Percentiles rank a stretch among this genome's conserved stretches.
These are phyloP conservation scores for Irena cyanogastra DNA, from an alignment of 2,113 vertebrate species.

Conservation along the genomic window DNA sequence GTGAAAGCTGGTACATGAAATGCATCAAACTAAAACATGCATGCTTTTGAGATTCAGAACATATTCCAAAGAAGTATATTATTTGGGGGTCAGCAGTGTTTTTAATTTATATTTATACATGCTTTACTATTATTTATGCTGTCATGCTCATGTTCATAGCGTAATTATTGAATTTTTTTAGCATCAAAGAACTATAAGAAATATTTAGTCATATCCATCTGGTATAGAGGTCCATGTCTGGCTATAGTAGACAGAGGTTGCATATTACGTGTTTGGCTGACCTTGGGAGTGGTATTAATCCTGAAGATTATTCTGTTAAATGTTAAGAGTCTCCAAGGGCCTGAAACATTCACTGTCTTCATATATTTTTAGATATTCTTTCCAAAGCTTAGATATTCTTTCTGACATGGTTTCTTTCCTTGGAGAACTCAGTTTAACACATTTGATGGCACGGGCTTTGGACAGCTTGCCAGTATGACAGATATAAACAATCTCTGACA, in stretches of 20 bases:
- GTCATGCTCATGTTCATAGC: background rate
- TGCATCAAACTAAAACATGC: background rate
- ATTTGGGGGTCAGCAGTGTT: background rate
- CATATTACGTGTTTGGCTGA: background rate
- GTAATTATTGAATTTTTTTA: background rate
- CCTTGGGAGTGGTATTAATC: background rate
- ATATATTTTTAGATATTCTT: background rate
- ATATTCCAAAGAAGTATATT: background rate
- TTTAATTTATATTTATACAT: background rate
- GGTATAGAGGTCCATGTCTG: background rate
- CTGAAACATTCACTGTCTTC: background rate
- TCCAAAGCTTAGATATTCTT: background rate
- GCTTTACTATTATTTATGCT: background rate
- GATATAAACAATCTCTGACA: background rate
- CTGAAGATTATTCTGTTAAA: background rate
- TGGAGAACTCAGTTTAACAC: background rate
- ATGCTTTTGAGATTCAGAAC: background rate
- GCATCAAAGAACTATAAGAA: background rate
- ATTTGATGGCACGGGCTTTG: background rate
- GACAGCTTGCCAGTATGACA: background rate
- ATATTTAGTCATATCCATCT: background rate
- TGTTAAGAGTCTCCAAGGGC: background rate
- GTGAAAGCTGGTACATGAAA: background rate
- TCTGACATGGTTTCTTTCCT: background rate
- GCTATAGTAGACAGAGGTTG: background rate